Evolutionary conservation across 2,113 vertebrate species (phyloP).

Genomic region (Synchiropus splendidus): DNA sequence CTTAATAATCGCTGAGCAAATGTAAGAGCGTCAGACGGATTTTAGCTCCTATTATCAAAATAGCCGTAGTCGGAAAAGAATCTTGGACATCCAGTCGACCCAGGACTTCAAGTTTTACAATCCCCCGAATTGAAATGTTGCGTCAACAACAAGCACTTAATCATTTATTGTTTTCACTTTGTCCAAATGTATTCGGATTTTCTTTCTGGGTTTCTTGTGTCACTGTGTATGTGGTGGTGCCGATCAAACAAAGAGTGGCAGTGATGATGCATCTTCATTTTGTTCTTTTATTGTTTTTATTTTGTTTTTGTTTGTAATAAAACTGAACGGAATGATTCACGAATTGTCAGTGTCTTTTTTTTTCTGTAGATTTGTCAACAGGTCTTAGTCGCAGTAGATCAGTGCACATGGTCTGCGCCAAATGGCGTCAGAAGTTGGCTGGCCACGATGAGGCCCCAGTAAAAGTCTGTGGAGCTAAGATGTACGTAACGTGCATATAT

Average conservation of each 20-base stretch:
- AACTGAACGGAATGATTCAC: slow-evolving; percentile 52
- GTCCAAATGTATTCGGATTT: too few relatives aligned
- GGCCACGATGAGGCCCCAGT: too few relatives aligned
- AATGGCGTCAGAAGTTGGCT: neutral
- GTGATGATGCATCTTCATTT: slow-evolving; percentile 55
- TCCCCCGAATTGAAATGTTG: neutral
- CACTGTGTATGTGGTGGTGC: slow-evolving; percentile 62
- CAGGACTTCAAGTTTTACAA: too few relatives aligned
- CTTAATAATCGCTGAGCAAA: slow-evolving; percentile 61
- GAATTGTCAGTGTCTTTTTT: too few relatives aligned
- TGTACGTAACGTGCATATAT: too few relatives aligned
- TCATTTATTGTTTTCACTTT: too few relatives aligned
- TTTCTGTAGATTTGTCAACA: too few relatives aligned
- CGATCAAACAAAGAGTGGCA: too few relatives aligned
- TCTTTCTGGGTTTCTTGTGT: slow-evolving; percentile 43
- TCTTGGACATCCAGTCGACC: too few relatives aligned
- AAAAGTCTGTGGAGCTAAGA: too few relatives aligned
- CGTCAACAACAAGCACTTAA: slow-evolving; percentile 56
- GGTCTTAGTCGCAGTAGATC: too few relatives aligned
- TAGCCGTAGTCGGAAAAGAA: too few relatives aligned
- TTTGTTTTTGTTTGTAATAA: slow-evolving; percentile 74
- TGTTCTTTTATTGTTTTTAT: slow-evolving; percentile 39
- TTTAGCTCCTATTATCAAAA: slow-evolving; percentile 57
- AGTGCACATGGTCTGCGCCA: neutral
- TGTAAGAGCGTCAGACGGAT: slow-evolving; percentile 48